Percentiles rank a stretch among this genome's conserved stretches.
phyloP scores from a whole-genome alignment of 2,797 vertebrate species.

The Peromyscus nudipes region DNA sequence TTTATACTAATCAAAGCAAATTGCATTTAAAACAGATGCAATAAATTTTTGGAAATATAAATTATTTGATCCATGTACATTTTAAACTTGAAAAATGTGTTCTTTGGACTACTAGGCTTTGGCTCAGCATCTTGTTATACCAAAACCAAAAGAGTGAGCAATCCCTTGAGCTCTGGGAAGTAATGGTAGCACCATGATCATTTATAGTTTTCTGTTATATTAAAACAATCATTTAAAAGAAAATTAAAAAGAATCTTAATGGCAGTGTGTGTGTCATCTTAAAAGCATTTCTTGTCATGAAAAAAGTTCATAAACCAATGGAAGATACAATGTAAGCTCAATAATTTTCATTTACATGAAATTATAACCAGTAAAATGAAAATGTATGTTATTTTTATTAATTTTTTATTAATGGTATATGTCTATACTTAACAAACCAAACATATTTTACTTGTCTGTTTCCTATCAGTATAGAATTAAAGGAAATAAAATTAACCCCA shows the following conservation, averaged over 20 bases:
- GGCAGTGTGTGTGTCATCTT: background rate
- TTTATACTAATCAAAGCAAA: background rate
- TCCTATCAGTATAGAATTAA: background rate
- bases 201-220: background rate
- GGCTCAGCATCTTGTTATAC: background rate
- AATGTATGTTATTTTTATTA: constrained; percentile 9
- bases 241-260: background rate
- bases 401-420: constrained; percentile 10
- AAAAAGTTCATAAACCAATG: background rate
- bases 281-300: background rate
- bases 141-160: background rate
- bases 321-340: background rate
- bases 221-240: background rate
- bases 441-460: background rate
- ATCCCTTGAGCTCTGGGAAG: background rate
- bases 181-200: background rate
- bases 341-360: constrained; percentile 26
- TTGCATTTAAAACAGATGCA: background rate
- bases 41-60: background rate
- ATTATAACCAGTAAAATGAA: background rate
- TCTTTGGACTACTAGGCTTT: background rate
- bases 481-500: background rate
- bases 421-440: background rate
- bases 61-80: background rate
- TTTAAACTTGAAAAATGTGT: background rate